Evolutionary conservation across 1,140 invertebrate genomes (phyloP).

Genomic region (Argopecten irradians): DNA sequence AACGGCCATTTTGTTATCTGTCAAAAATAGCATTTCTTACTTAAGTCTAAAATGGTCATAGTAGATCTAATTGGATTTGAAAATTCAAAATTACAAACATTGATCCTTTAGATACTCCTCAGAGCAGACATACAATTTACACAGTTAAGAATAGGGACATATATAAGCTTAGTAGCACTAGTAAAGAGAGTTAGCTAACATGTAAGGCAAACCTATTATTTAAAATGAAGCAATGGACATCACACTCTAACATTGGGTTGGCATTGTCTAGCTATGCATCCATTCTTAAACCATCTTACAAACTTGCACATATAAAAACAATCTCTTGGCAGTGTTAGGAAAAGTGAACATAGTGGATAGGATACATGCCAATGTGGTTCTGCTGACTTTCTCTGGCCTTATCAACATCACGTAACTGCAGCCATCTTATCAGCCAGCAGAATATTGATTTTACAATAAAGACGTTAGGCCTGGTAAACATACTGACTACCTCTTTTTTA

Average conservation of each 20-base stretch:
- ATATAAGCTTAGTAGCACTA: no score
- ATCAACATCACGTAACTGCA: not conserved
- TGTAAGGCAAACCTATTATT: no score
- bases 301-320: not conserved
- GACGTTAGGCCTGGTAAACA: not conserved
- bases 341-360: not conserved
- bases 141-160: no score
- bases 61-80: not conserved
- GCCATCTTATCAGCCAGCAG: not conserved
- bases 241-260: not conserved
- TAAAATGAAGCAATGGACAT: no score
- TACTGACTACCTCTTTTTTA: not conserved
- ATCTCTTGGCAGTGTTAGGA: not conserved
- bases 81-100: not conserved
- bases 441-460: constrained; percentile 1
- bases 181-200: no score
- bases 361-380: not conserved
- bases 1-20: not conserved
- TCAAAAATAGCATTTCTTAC: not conserved
- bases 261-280: not conserved
- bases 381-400: not conserved
- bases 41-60: not conserved
- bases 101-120: no score
- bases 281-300: not conserved
- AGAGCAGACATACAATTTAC: no score